Conservation (phyloP, 2,113 vertebrate species). For the Grantiella picta region DNA sequence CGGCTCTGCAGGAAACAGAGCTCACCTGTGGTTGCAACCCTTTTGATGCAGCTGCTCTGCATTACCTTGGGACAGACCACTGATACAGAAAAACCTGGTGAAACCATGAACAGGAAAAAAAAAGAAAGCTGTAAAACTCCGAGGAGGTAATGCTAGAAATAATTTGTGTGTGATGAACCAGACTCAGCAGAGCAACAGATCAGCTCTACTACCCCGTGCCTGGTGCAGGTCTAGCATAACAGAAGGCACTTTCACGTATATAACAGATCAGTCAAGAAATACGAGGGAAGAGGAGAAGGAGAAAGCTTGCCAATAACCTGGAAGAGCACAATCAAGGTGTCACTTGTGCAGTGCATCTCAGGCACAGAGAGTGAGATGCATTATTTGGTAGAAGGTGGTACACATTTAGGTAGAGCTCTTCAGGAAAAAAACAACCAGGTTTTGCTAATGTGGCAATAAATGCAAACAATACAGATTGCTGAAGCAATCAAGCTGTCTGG, state of each 20-base stretch:
- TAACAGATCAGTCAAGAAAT: background rate
- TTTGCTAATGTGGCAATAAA: background rate
- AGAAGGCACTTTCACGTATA: background rate
- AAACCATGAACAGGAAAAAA: background rate
- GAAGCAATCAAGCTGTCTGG: background rate
- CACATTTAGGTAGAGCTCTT: background rate
- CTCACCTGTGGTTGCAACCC: background rate
- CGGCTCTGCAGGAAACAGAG: fast-evolving
- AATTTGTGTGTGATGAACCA: background rate
- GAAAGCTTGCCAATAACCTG: background rate
- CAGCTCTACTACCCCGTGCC: background rate
- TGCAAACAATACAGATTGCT: background rate
- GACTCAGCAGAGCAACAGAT: background rate
- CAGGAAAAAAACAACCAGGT: background rate
- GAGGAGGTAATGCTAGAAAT: background rate
- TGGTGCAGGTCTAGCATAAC: background rate
- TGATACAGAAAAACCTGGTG: background rate
- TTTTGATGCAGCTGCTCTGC: background rate
- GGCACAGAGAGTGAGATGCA: background rate
- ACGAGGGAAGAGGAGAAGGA: background rate
- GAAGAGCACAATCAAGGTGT: background rate
- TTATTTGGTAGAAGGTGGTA: background rate
- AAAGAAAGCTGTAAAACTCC: background rate
- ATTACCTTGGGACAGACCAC: background rate
- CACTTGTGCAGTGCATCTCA: background rate